Percentiles rank a stretch among this genome's conserved stretches.
Evolutionary conservation across 2,113 vertebrate genomes (phyloP).

Genomic region (Cottus gobio): DNA sequence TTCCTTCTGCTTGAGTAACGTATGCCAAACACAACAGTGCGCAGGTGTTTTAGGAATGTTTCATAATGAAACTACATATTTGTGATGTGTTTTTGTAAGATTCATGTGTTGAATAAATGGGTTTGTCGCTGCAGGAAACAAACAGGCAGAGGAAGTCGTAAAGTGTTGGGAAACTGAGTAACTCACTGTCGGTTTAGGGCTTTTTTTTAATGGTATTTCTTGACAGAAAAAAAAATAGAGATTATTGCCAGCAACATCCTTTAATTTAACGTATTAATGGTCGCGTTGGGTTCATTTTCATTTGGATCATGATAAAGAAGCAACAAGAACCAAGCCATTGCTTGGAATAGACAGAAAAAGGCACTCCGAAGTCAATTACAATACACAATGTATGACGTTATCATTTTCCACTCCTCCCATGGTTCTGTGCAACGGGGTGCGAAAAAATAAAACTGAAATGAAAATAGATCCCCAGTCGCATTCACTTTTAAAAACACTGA

Average conservation of each 20-base stretch:
- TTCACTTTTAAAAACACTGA: background rate
- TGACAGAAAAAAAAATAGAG: background rate
- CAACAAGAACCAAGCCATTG: background rate
- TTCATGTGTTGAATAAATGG: background rate
- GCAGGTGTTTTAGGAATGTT: background rate
- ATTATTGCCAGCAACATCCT: background rate
- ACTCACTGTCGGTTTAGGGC: background rate
- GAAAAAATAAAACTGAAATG: conserved; percentile 25
- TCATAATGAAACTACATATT: background rate
- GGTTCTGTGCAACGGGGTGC: conserved; percentile 21
- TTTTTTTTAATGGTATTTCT: background rate
- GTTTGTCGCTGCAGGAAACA: background rate
- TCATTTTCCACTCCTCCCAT: background rate
- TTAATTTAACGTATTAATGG: conserved; percentile 7
- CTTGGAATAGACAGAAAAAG: conserved; percentile 47
- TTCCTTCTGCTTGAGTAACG: background rate
- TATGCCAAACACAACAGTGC: background rate
- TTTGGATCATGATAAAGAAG: conserved; percentile 20
- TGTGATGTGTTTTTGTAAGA: background rate
- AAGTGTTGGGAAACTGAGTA: background rate
- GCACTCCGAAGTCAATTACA: conserved; percentile 36
- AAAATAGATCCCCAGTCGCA: conserved; percentile 34
- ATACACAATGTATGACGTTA: background rate
- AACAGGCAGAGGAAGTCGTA: background rate
- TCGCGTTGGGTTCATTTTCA: conserved; percentile 26